Evolutionary conservation across 1,140 invertebrate species (phyloP).

Genomic region (Heliconius melpomene): DNA sequence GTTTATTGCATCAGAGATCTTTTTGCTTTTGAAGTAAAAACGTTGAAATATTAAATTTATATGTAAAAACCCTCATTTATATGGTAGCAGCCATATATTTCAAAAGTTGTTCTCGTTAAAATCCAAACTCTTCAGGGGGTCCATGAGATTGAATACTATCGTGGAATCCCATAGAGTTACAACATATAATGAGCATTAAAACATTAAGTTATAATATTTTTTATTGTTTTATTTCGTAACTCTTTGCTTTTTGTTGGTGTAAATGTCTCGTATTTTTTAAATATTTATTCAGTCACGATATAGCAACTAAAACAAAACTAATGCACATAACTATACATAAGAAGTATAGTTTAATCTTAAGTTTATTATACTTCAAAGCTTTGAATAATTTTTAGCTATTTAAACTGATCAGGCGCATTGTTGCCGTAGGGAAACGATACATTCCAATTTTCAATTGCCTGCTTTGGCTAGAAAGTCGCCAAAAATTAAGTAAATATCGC

Average conservation of each 20-base stretch:
- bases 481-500: no score
- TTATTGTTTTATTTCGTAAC: not conserved
- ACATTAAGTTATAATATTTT: not conserved
- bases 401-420: not conserved
- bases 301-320: no score
- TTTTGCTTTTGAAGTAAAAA: conserved; percentile 30
- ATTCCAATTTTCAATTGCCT: no score
- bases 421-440: no score
- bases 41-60: conserved; percentile 7
- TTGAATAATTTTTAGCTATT: not conserved
- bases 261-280: no score
- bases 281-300: no score
- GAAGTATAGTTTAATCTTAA: no score
- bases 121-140: conserved; percentile 24
- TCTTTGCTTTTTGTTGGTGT: no score
- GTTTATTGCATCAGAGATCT: conserved; percentile 29
- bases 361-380: no score
- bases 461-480: no score
- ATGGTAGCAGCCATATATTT: conserved; percentile 24
- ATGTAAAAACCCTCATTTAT: conserved; percentile 32
- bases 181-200: conserved; percentile 1
- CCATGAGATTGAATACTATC: conserved; percentile 10
- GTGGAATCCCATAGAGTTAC: not conserved
- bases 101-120: conserved; percentile 32
- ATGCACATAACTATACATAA: no score